Evolutionary conservation across 30 jellyfish, hydroid and myxozoan species (phyloP).

Genomic region (Pelagia noctiluca): DNA sequence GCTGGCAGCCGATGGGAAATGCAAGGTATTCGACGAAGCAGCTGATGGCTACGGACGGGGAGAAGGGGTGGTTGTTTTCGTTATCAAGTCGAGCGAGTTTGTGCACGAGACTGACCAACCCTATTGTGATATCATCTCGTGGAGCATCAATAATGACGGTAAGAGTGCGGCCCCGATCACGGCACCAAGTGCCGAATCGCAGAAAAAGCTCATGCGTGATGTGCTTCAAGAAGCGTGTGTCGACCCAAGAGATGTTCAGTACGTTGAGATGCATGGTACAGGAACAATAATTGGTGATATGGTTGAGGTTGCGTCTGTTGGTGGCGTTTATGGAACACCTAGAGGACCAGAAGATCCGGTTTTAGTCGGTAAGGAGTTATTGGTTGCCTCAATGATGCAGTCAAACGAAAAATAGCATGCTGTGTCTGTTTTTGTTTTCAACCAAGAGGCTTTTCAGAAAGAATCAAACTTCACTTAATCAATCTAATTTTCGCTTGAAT

Average conservation of each 20-base stretch:
- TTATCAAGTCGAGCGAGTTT: slow-evolving; percentile 20
- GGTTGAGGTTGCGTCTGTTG: slow-evolving; percentile 58
- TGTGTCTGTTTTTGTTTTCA: no score
- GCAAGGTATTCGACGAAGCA: slow-evolving; percentile 66
- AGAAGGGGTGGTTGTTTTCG: slow-evolving; percentile 50
- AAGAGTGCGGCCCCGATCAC: slow-evolving; percentile 66
- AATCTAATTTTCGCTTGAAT: no score
- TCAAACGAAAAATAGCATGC: neutral
- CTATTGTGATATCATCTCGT: slow-evolving; percentile 43
- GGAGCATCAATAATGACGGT: no score
- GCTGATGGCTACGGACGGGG: slow-evolving; percentile 79
- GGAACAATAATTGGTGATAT: slow-evolving; percentile 67
- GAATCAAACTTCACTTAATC: no score
- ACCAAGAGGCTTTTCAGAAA: no score
- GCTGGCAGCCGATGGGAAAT: slow-evolving; percentile 67
- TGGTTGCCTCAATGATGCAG: no score
- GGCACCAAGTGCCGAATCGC: slow-evolving; percentile 66
- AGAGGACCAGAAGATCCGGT: slow-evolving; percentile 28
- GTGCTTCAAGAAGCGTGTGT: slow-evolving; percentile 32
- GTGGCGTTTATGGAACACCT: slow-evolving; percentile 37
- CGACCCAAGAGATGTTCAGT: slow-evolving; percentile 38
- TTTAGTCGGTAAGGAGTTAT: slow-evolving; percentile 28
- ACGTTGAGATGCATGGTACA: slow-evolving; percentile 71
- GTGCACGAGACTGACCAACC: neutral
- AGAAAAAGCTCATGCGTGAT: slow-evolving; percentile 9